Evolutionary conservation across 1,140 invertebrate species (phyloP).

Genomic region (Trichonephila inaurata): DNA sequence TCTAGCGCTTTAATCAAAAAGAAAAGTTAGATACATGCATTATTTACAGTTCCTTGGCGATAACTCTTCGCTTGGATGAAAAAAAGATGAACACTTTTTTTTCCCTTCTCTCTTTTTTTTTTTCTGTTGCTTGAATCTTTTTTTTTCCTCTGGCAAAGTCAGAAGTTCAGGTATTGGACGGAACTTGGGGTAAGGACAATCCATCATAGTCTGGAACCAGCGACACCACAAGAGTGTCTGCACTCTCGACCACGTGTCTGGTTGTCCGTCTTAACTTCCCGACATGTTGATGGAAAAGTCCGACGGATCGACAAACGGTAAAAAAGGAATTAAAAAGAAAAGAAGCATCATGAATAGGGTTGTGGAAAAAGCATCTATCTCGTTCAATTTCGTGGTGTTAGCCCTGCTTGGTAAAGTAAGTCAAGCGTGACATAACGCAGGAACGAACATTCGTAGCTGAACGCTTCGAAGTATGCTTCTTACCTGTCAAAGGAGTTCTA

Average conservation of each 20-base stretch:
- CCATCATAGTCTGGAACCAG: constrained; percentile 39
- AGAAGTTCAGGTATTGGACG: not conserved
- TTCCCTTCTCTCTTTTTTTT: not conserved
- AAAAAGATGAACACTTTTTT: not conserved
- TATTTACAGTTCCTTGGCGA: not conserved
- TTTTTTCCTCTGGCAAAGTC: not conserved
- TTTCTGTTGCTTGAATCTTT: not conserved
- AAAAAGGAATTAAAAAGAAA: not conserved
- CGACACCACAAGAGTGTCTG: constrained; percentile 28
- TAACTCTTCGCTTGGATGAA: not conserved
- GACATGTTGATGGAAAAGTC: constrained; percentile 4
- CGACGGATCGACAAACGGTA: not conserved
- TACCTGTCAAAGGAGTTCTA: not conserved
- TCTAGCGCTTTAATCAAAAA: too few relatives aligned
- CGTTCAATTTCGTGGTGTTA: constrained; percentile 16
- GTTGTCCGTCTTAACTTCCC: not conserved
- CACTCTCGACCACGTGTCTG: constrained; percentile 36
- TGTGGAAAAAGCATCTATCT: constrained; percentile 8
- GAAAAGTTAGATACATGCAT: not conserved
- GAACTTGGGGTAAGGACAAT: not conserved
- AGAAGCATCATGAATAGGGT: not conserved
- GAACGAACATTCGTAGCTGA: not conserved
- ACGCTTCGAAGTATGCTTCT: not conserved
- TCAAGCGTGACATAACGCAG: not conserved
- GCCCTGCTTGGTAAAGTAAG: not conserved